phyloP scores from a whole-genome alignment of 1,140 invertebrate species.

The Lepidurus apus region DNA sequence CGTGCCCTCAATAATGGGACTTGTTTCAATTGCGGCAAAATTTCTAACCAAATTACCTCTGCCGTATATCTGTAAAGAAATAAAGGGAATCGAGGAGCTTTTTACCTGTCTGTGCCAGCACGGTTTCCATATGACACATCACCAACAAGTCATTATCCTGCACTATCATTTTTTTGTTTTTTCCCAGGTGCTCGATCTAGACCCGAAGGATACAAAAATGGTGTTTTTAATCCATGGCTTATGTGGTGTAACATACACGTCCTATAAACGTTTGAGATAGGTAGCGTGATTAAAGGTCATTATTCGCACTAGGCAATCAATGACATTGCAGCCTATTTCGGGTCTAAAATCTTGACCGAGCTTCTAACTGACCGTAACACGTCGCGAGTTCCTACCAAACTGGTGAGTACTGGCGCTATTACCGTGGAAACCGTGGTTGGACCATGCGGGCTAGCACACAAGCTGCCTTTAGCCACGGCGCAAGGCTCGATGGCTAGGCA shows the following conservation, averaged over 20 bases:
- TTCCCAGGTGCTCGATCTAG: not conserved
- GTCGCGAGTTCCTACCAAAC: not conserved
- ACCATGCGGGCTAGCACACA: constrained; percentile 2
- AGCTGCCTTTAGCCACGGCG: not conserved
- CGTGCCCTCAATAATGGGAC: no score
- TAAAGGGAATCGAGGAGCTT: no score
- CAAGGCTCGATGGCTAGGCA: not conserved
- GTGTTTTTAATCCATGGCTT: constrained; percentile 5
- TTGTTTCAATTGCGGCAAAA: no score
- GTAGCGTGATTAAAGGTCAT: not conserved
- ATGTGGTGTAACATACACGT: not conserved
- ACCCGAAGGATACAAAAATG: not conserved
- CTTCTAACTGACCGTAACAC: not conserved
- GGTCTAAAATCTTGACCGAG: not conserved
- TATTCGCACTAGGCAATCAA: not conserved
- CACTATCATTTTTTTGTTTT: not conserved
- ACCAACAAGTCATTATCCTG: not conserved
- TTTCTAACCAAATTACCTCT: no score
- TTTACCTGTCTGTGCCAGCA: no score
- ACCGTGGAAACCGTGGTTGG: not conserved
- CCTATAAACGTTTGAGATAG: no score
- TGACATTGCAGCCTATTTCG: not conserved
- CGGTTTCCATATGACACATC: not conserved
- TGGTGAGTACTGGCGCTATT: not conserved
- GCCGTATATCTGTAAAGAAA: no score